Evolutionary conservation across 2,113 vertebrate genomes (phyloP), one percentile per base, ranked within the genome.

Genomic region (Ranitomeya variabilis): DNA sequence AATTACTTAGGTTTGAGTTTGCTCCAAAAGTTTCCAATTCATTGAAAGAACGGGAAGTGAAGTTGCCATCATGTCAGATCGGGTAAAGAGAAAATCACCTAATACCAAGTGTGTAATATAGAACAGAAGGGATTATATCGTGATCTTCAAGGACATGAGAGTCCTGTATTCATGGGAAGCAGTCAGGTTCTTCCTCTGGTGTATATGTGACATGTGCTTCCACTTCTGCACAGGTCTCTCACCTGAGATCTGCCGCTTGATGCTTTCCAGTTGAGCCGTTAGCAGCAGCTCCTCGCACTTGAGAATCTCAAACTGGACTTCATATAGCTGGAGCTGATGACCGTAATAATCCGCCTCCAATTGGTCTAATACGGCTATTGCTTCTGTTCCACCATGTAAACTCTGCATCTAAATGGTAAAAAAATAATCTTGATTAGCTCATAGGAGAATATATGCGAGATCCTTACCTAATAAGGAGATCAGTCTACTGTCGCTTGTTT

Each of bases 321-420:
- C 97, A 87, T 99, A 99, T 9, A 99, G 95, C 92, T 99, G 98
- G 92, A 99, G 95, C 92, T 99, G 98, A 45, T 99, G 89, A 90
- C 97, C 95, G n/a, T 99, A 99, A 94, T 99, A 99, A 91, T 98
- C 96, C 77, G 96, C 94, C 95, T 99, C 98, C 92, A 99, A 93
- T 90, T 97, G 96, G 92, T 99, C 97, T 93, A 99, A 91, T 51
- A 94, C 96, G 67, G 94, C 94, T 92, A 99, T 96, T 15, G 97
- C 98, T 80, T 98, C 98, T 90, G 96, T 96, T 4, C 98, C 97
- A 3, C 93, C 97, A 86, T 97, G 96, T 90, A 99, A 94, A 87
- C 94, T 95, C 93, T 98, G 97, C 98, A 99, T 99, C 98, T 99
- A 90, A 26, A 55, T 7, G 79, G 80, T 80, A 88, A 91, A 9